phyloP scores from a whole-genome alignment of 2,888 invertebrate species.

The Brenthis daphne region DNA sequence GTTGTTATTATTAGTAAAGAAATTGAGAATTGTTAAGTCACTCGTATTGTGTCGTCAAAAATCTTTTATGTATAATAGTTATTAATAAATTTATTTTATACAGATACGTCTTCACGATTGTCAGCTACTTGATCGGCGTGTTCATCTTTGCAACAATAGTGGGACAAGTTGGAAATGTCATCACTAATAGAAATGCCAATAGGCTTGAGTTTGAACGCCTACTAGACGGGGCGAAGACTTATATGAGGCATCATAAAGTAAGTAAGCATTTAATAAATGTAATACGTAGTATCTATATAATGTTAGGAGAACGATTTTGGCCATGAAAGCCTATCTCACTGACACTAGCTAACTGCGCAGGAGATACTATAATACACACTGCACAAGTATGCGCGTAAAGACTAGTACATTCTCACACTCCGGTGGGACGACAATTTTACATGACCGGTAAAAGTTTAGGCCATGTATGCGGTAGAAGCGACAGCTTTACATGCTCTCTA shows the following conservation, averaged over 20 bases:
- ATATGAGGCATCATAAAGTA: conserved; percentile 98
- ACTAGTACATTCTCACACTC: no score
- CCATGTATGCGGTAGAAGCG: no score
- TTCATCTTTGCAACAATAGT: conserved; percentile 99
- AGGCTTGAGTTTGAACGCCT: conserved; percentile 96
- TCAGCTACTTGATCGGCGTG: conserved; percentile 97
- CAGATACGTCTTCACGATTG: conserved; percentile 98
- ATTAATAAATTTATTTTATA: conserved; percentile 13
- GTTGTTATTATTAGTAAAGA: background rate
- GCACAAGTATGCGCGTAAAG: no score
- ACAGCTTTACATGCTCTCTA: no score
- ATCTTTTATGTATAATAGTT: background rate
- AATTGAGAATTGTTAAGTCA: background rate
- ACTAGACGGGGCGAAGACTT: conserved; percentile 97
- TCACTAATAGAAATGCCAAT: conserved; percentile 98
- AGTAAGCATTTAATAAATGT: conserved; percentile 23
- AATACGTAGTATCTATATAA: no score
- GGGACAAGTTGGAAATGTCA: conserved; percentile 98
- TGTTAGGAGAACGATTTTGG: no score
- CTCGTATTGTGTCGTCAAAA: background rate
- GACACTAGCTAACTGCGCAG: no score
- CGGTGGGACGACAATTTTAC: no score
- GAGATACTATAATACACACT: no score
- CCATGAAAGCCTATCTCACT: no score
- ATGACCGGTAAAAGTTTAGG: no score